Evolutionary conservation across 2,888 invertebrate genomes (phyloP).

Genomic region (Candidula unifasciata): DNA sequence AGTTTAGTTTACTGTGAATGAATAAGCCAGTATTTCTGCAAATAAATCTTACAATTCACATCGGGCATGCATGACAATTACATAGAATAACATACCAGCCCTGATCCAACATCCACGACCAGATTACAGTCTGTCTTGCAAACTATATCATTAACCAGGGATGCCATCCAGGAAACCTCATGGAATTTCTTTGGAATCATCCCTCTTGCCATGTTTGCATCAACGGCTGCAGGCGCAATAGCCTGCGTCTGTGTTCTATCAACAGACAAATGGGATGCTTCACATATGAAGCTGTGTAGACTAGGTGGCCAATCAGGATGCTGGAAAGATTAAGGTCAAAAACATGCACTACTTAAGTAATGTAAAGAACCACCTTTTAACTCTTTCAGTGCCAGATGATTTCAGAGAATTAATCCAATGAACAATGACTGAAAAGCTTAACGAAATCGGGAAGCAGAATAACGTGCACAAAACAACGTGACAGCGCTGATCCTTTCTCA

Average conservation of each 20-base stretch:
- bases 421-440: too few relatives aligned
- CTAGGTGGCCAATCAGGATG: conserved; percentile 41
- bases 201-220: conserved; percentile 61
- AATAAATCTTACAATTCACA: not conserved
- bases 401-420: too few relatives aligned
- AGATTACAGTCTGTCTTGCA: conserved; percentile 57
- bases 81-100: conserved; percentile 65
- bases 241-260: not conserved
- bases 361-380: too few relatives aligned
- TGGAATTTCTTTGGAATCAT: conserved; percentile 75
- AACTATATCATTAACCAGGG: conserved; percentile 65
- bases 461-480: too few relatives aligned
- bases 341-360: too few relatives aligned
- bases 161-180: conserved; percentile 72
- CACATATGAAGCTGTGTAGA: conserved; percentile 38
- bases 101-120: conserved; percentile 74
- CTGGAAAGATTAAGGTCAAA: conserved; percentile 11
- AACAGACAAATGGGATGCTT: conserved; percentile 19
- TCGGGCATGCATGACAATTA: not conserved
- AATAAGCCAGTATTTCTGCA: too few relatives aligned
- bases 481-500: too few relatives aligned
- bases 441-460: too few relatives aligned
- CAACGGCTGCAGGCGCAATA: conserved; percentile 45
- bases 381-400: too few relatives aligned
- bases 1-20: too few relatives aligned